Percentiles rank a stretch among this genome's conserved stretches.
phyloP scores from a whole-genome alignment of 2,797 vertebrate genomes.

The Lepus townsendii region DNA sequence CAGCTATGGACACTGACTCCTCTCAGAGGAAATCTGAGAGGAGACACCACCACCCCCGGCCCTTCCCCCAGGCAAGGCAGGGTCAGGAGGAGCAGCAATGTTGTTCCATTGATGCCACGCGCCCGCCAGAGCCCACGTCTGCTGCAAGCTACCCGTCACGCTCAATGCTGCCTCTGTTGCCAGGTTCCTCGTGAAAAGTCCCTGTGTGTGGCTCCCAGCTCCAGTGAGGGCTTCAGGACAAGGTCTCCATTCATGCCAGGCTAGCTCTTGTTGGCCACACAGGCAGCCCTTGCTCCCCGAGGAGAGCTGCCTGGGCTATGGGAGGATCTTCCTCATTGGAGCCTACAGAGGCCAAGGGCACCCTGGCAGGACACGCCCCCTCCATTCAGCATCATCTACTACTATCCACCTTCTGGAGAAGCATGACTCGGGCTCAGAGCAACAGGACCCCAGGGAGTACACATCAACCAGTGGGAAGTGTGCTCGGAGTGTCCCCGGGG shows the following conservation, averaged over 20 bases:
- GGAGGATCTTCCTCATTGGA: not conserved
- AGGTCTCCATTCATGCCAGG: slow-evolving; percentile 85
- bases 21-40: not conserved
- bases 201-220: slow-evolving; percentile 76
- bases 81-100: slow-evolving; percentile 17
- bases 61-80: not conserved
- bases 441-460: not conserved
- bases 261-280: slow-evolving; percentile 55
- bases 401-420: slow-evolving; percentile 44
- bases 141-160: not conserved
- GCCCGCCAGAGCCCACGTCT: slow-evolving; percentile 22
- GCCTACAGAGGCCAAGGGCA: not conserved
- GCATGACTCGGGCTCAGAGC: not conserved
- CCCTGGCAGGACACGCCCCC: not conserved
- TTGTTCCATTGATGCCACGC: slow-evolving; percentile 60
- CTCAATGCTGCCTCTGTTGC: slow-evolving; percentile 77
- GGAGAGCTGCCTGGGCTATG: not conserved
- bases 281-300: slow-evolving; percentile 40
- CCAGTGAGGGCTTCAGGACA: slow-evolving; percentile 74
- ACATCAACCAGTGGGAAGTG: too few relatives aligned
- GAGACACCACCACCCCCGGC: not conserved
- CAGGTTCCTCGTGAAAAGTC: slow-evolving; percentile 81
- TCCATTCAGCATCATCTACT: not conserved
- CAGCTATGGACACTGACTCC: not conserved
- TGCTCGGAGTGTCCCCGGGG: too few relatives aligned